Conservation (phyloP, 2,888 invertebrate species). For the Endotricha flammealis region DNA sequence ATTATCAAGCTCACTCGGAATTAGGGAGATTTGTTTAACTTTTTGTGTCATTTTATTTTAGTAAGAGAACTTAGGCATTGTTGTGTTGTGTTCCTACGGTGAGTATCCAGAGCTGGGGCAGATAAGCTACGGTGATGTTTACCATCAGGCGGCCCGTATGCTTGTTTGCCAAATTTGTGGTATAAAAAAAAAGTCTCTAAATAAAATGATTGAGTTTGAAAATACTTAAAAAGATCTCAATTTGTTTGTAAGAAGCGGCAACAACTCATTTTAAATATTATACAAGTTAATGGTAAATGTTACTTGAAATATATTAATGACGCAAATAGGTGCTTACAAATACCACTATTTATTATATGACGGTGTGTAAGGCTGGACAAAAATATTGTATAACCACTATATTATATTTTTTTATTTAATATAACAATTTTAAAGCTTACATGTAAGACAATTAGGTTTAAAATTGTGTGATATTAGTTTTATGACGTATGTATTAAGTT, state of each 20-base stretch:
- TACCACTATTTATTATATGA: conserved; percentile 2
- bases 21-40: conserved; percentile 21
- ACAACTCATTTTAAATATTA: not conserved
- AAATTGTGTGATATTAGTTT: not conserved
- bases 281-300: not conserved
- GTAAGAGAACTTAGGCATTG: too few relatives aligned
- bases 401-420: not conserved
- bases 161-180: too few relatives aligned
- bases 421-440: not conserved
- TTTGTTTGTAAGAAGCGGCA: too few relatives aligned
- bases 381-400: conserved; percentile 6
- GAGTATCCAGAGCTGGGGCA: too few relatives aligned
- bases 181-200: too few relatives aligned
- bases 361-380: not conserved
- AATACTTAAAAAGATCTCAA: too few relatives aligned
- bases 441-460: not conserved
- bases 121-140: too few relatives aligned
- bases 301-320: conserved; percentile 6
- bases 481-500: not conserved
- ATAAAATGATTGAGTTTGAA: too few relatives aligned
- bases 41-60: conserved; percentile 5
- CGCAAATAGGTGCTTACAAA: conserved; percentile 7
- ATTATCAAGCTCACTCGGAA: conserved; percentile 36
- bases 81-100: too few relatives aligned
- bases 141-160: too few relatives aligned